Evolutionary conservation across 1,140 invertebrate genomes (phyloP), one percentile per base, ranked within the genome.

Genomic region (Neotoxoptera formosana): DNA sequence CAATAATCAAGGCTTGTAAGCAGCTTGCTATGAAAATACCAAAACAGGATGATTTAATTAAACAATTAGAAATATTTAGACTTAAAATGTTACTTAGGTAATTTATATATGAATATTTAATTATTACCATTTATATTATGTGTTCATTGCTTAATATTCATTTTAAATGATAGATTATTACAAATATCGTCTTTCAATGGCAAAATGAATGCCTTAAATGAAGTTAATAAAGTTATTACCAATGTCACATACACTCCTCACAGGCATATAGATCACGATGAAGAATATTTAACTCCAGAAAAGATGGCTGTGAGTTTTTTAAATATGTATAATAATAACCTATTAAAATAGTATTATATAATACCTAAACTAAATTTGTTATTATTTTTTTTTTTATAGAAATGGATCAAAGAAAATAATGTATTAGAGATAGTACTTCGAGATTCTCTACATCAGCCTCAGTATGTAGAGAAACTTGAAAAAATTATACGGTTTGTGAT

Each of bases 151-250:
- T 87, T 87, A 8, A 51, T 87, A 34, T 56, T 45, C 20, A 91
- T 94, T 89, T 94, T 93, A 93, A 93, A 88, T 94, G 94, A 83
- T 94, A 97, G 98, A 95, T 97, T 99, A 94, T 96, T 99, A 91
- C 98, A 99, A 96, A 99, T 99, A 95, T 99, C 99, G 30, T 99
- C 98, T 76, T 99, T 99, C 95, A 99, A 99, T 96, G 99, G 99
- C 21, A 99, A 99, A 96, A 99, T 99, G 99, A 99, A 99, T 95
- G 99, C 99, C 51, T 96, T 99, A 60, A 99, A 99, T 96, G 99
- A 99, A 96, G 98, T 99, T 67, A 99, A 99, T 96, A 99, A 99
- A 96, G 98, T 99, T 48, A 98, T 99, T 87, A 97, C 97, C 48
- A 98, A 97, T 95, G 98, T 99, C 76, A 97, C 97, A 88, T 98